Conservation (phyloP, 2,888 invertebrate genomes). For the Eristalis intricaria region DNA sequence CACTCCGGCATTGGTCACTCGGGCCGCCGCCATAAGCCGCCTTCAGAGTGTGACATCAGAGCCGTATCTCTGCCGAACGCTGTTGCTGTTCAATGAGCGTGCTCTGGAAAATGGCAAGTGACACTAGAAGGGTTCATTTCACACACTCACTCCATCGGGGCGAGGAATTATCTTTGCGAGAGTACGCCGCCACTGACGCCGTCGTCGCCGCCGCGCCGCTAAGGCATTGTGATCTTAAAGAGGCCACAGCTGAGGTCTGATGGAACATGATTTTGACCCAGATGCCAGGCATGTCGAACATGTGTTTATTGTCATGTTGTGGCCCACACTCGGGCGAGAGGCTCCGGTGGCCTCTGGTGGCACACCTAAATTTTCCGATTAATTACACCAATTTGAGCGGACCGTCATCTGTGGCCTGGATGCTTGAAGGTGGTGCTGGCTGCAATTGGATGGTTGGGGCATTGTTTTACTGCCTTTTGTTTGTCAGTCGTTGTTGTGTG, state of each 20-base stretch:
- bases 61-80: not conserved
- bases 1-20: slow-evolving; percentile 1
- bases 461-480: slow-evolving; percentile 53
- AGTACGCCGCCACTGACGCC: too few species aligned
- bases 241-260: not conserved
- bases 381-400: slow-evolving; percentile 64
- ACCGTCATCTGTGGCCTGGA: slow-evolving; percentile 37
- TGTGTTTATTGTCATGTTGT: slow-evolving; percentile 57
- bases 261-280: slow-evolving; percentile 66
- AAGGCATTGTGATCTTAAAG: not conserved
- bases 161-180: slow-evolving; percentile 18
- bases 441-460: slow-evolving; percentile 14
- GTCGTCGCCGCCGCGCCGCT: not conserved
- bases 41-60: slow-evolving; percentile 24
- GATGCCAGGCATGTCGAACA: slow-evolving; percentile 54
- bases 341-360: slow-evolving; percentile 49
- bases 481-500: not conserved
- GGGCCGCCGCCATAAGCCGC: slow-evolving; percentile 7
- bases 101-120: slow-evolving; percentile 57
- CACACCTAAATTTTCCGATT: slow-evolving; percentile 71
- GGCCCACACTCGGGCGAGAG: slow-evolving; percentile 24
- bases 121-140: slow-evolving; percentile 55
- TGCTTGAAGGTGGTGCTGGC: slow-evolving; percentile 1
- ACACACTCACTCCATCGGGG: slow-evolving; percentile 48
- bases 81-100: slow-evolving; percentile 13